Percentiles rank a stretch among this genome's conserved stretches.
These are phyloP conservation scores for Tamandua tetradactyla DNA, from an alignment of 2,797 vertebrate species.

Conservation along the genomic window DNA sequence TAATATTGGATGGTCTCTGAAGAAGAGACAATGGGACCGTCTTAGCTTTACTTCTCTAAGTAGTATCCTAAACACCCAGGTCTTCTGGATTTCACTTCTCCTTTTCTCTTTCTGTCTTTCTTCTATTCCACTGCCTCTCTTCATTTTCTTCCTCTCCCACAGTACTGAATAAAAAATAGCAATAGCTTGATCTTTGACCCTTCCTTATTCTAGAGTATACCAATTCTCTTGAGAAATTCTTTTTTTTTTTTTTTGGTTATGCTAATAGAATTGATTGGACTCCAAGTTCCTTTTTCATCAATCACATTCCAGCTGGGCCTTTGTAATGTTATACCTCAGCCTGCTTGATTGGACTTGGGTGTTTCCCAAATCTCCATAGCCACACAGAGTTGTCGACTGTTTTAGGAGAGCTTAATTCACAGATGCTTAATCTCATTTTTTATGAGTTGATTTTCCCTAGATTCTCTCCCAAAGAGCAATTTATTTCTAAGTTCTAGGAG, in stretches of 20 bases:
- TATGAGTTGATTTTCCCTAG: slow-evolving; percentile 49
- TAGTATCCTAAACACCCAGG: rapidly evolving
- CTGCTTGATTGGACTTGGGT: background rate
- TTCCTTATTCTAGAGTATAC: background rate
- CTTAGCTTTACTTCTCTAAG: background rate
- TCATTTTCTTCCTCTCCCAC: background rate
- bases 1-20: background rate
- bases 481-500: slow-evolving; percentile 53
- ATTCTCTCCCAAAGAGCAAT: slow-evolving; percentile 40
- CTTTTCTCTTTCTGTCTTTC: no score
- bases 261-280: slow-evolving; percentile 13
- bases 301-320: background rate
- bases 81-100: background rate
- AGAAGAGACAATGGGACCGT: background rate
- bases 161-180: background rate
- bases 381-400: background rate
- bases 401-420: background rate
- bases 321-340: background rate
- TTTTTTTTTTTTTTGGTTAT: slow-evolving; percentile 4
- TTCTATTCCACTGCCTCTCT: background rate
- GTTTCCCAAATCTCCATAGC: background rate
- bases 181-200: background rate
- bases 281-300: background rate
- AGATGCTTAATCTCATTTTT: slow-evolving; percentile 56
- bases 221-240: background rate